A percentile compares a stretch with the other conserved stretches of the same genome.
Evolutionary conservation across 2,888 invertebrate genomes (phyloP).

Genomic region (Sminthurinus aureus): DNA sequence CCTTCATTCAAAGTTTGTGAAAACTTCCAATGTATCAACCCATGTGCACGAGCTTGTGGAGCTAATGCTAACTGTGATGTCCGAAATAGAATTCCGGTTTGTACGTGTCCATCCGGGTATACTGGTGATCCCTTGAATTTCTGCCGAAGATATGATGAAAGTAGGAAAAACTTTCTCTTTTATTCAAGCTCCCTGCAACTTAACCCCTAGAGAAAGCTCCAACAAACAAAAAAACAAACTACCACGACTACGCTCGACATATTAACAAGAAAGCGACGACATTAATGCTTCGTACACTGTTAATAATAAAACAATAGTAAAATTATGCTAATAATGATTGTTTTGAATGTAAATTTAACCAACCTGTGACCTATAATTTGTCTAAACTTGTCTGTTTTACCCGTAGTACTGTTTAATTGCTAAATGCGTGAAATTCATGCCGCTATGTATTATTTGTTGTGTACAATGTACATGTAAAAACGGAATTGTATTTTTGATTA

Average conservation of each 20-base stretch:
- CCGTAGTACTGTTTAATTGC: too few relatives aligned
- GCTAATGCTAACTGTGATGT: conserved; percentile 79
- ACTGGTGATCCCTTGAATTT: conserved; percentile 79
- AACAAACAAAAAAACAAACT: not conserved
- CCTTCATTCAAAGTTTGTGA: conserved; percentile 75
- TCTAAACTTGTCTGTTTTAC: too few relatives aligned
- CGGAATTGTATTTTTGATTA: too few relatives aligned
- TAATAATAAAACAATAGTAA: too few relatives aligned
- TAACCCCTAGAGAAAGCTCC: not conserved
- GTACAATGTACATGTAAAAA: too few relatives aligned
- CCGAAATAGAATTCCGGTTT: conserved; percentile 78
- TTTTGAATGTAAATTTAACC: too few relatives aligned
- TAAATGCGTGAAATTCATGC: too few relatives aligned
- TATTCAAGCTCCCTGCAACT: not conserved
- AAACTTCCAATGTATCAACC: conserved; percentile 80
- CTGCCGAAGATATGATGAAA: conserved; percentile 78
- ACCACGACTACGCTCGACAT: not conserved
- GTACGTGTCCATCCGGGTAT: conserved; percentile 70
- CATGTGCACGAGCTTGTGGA: conserved; percentile 80
- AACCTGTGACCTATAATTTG: too few relatives aligned
- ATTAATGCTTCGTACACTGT: too few relatives aligned
- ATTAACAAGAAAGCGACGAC: not conserved
- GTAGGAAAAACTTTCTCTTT: conserved; percentile 64
- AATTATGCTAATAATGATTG: too few relatives aligned
- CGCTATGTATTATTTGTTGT: too few relatives aligned